Evolutionary conservation across 2,888 invertebrate species (phyloP), one percentile per base, ranked within the genome.

Genomic region (Brassicogethes aeneus): DNA sequence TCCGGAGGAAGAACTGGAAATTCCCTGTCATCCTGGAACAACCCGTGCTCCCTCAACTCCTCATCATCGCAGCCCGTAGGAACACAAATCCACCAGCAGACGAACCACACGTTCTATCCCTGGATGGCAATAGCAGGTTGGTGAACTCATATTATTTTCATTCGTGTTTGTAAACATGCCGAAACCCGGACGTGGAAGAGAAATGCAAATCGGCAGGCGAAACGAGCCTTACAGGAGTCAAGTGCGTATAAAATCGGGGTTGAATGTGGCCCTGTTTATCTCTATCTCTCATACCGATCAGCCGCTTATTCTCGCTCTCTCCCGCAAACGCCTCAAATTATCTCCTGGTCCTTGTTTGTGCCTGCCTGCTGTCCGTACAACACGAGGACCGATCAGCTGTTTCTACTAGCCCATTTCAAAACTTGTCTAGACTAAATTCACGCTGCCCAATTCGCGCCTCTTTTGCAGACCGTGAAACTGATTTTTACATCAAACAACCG

Each of bases 101-200:
- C 85, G 70, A 88, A 83, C 72, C 91, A 92, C 79, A 91, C 91
- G 66, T 93, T 93, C 76, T 93, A 93, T 74, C 93, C 93, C 60
- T 93, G 93, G 93, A 93, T 93, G 93, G 92, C 92, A 74, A 92
- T 93, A 78, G 92, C 92, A 92, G 93, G 93, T 92, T 72, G 83
- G 88, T 77, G 55, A 50, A 56, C 55, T 56, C 50, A 32, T 13
- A 7, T 10, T 32, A 10, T 32, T 32, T 10, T 10, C 12, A 5
- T 3, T 12, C 8, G 45, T 50, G 32, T 32, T 23, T 32, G 32
- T 32, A 32, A 32, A 23, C 23, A 23, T n/a, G 10, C 23, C 23
- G 10, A 23, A 23, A 23, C 5, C 23, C 23, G 23, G 23, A 10
- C 10, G 40, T n/a, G n/a, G 23, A 23, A 23, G 23, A 7, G 23